phyloP scores from a whole-genome alignment of 2,797 vertebrate species.

The Megaceryle alcyon region DNA sequence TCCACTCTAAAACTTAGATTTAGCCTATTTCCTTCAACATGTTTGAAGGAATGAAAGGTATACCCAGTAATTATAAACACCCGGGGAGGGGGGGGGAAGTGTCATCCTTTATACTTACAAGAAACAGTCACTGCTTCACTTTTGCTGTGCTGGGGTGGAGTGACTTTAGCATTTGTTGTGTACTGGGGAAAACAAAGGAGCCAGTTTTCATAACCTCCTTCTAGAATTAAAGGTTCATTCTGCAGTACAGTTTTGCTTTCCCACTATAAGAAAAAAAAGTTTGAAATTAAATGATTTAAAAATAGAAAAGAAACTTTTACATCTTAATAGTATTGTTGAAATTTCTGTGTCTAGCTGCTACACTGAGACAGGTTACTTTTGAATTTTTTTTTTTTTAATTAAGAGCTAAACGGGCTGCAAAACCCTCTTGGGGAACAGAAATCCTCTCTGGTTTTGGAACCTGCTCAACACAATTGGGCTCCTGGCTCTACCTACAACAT shows the following conservation, averaged over 20 bases:
- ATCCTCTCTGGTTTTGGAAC: background rate
- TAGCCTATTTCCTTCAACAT: background rate
- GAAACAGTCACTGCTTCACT: slow-evolving; percentile 83
- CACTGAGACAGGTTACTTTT: background rate
- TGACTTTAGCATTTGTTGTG: slow-evolving; percentile 93
- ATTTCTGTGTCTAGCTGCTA: background rate
- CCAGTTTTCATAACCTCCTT: slow-evolving; percentile 98
- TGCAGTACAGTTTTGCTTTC: slow-evolving; percentile 91
- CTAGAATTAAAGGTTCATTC: slow-evolving; percentile 92
- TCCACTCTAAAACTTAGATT: background rate
- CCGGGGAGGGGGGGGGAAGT: rapidly evolving
- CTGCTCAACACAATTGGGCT: background rate
- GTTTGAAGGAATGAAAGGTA: background rate
- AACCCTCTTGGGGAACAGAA: background rate
- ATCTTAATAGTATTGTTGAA: background rate
- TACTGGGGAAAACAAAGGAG: slow-evolving; percentile 96
- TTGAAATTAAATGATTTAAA: slow-evolving; percentile 25
- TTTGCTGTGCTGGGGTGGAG: slow-evolving; percentile 82
- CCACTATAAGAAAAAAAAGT: slow-evolving; percentile 84
- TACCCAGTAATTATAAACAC: background rate
- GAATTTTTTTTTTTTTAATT: background rate
- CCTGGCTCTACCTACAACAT: background rate
- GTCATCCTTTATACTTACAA: slow-evolving; percentile 82
- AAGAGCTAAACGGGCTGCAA: background rate
- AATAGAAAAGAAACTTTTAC: background rate